Conservation (phyloP, 2,888 invertebrate genomes). For the Pilophorus perplexus region DNA sequence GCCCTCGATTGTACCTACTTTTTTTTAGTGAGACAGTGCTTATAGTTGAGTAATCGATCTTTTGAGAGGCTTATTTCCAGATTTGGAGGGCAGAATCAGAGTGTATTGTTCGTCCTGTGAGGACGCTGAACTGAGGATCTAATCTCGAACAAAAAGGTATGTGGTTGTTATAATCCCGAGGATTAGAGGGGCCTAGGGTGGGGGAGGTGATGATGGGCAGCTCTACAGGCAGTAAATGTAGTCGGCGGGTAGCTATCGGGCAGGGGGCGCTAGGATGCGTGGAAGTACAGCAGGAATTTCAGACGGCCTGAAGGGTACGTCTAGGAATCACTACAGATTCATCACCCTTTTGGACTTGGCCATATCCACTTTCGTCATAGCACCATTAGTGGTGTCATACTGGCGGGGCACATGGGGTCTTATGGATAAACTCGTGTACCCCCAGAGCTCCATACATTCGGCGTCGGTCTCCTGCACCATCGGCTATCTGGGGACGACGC, state of each 20-base stretch:
- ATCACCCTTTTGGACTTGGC: constrained; percentile 69
- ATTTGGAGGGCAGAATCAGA: too few species aligned
- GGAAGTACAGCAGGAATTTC: constrained; percentile 67
- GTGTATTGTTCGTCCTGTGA: too few species aligned
- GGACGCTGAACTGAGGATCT: too few species aligned
- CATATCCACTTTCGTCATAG: constrained; percentile 69
- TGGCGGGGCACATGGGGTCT: constrained; percentile 85
- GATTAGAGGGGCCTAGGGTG: neutral
- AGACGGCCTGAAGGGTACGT: constrained; percentile 60
- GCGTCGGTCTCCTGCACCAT: constrained; percentile 66
- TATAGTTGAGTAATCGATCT: too few species aligned
- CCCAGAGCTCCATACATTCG: constrained; percentile 61
- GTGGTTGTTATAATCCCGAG: neutral
- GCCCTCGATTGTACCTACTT: too few species aligned
- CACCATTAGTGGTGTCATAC: constrained; percentile 78
- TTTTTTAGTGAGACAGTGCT: too few species aligned
- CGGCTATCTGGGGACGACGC: constrained; percentile 67
- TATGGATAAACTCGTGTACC: constrained; percentile 69
- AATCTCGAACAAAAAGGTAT: neutral
- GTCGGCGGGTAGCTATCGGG: neutral
- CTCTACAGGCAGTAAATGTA: constrained; percentile 4
- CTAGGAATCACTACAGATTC: constrained; percentile 57
- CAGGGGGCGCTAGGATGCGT: constrained; percentile 54
- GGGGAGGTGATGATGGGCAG: neutral
- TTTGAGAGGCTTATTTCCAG: too few species aligned